Evolutionary conservation across 2,797 vertebrate species (phyloP).

Genomic region (Pipistrellus pipistrellus): DNA sequence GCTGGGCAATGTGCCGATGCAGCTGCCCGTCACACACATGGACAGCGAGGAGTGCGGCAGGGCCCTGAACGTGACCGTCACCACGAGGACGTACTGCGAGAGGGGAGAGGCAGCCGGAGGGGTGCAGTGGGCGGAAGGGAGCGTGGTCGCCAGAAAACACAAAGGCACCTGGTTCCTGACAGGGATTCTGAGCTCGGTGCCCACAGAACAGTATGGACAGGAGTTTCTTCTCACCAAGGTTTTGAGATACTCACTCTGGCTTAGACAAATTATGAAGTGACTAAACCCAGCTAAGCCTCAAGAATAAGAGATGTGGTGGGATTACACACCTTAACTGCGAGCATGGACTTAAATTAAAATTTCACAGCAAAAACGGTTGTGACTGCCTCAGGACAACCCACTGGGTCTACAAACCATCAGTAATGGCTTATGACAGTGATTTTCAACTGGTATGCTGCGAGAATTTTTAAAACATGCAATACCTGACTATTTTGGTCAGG

Average conservation of each 20-base stretch:
- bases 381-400: neutral
- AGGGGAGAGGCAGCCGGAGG: neutral
- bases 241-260: conserved; percentile 93
- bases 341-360: neutral
- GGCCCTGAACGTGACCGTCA: conserved; percentile 89
- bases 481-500: neutral
- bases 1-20: neutral
- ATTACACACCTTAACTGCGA: neutral
- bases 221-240: conserved; percentile 93
- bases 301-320: neutral
- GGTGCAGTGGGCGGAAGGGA: conserved; percentile 85
- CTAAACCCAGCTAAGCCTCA: neutral
- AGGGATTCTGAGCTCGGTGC: conserved; percentile 89
- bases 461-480: neutral
- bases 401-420: neutral
- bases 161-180: conserved; percentile 93
- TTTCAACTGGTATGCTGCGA: neutral
- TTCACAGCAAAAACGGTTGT: neutral
- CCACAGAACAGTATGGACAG: conserved; percentile 50
- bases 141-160: conserved; percentile 89
- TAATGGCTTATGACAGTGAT: neutral
- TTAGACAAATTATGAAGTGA: conserved; percentile 85
- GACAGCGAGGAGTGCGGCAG: conserved; percentile 89
- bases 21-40: conserved; percentile 83
- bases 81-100: conserved; percentile 94